Evolutionary conservation across 2,797 vertebrate species (phyloP).

Genomic region (Labroides dimidiatus): DNA sequence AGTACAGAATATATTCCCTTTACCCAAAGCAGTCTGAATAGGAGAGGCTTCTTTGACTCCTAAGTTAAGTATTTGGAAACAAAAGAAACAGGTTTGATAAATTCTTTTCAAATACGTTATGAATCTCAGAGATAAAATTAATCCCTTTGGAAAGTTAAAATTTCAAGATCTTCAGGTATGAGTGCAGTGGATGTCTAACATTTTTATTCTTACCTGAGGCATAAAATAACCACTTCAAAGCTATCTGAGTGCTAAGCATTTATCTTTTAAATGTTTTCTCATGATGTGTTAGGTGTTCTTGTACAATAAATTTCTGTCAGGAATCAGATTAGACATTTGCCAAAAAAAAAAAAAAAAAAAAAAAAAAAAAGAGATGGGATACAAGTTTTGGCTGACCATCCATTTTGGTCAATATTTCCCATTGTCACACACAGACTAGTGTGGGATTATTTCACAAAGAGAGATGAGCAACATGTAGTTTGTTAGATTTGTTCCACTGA

Average conservation of each 20-base stretch:
- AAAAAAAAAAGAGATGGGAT: not conserved
- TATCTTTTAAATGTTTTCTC: not conserved
- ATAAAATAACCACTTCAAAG: constrained; percentile 22
- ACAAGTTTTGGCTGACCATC: too few relatives aligned
- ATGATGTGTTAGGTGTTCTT: not conserved
- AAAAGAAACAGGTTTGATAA: constrained; percentile 22
- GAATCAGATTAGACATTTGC: not conserved
- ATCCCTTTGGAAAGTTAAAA: not conserved
- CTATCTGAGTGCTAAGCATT: not conserved
- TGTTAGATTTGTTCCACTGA: too few relatives aligned
- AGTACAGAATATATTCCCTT: constrained; percentile 57
- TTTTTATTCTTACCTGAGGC: too few relatives aligned
- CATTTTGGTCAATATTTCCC: too few relatives aligned
- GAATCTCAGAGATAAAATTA: not conserved
- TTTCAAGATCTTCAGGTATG: not conserved
- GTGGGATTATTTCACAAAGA: too few relatives aligned
- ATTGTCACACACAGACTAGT: too few relatives aligned
- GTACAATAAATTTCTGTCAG: constrained; percentile 4
- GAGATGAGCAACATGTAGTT: too few relatives aligned
- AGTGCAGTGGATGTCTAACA: constrained; percentile 7
- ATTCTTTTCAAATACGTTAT: constrained; percentile 9
- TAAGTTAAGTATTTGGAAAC: constrained; percentile 10
- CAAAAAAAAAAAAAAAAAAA: too few relatives aligned
- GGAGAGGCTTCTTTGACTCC: constrained; percentile 31
- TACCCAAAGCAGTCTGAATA: constrained; percentile 47